These are phyloP conservation scores for Dynastes hyllus DNA, from an alignment of 2,888 invertebrate species.

Conservation along the genomic window DNA sequence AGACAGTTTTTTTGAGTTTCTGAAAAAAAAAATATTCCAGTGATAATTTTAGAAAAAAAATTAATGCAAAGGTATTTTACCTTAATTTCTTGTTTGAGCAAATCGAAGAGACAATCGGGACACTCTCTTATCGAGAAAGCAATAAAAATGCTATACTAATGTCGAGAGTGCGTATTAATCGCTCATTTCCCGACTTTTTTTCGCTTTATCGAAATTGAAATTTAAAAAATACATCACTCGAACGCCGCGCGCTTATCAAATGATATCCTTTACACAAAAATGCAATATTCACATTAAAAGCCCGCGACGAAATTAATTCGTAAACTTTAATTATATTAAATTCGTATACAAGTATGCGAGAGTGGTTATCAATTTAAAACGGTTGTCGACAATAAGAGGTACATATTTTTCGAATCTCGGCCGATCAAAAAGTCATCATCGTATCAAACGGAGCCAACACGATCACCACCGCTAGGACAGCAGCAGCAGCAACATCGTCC, in stretches of 20 bases:
- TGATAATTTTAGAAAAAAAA: background rate
- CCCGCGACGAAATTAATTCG: slow-evolving; percentile 8
- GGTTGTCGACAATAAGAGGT: background rate
- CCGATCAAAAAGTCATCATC: background rate
- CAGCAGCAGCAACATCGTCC: no score
- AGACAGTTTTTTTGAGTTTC: background rate
- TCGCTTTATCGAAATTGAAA: slow-evolving; percentile 18
- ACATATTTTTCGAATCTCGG: background rate
- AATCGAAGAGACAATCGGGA: background rate
- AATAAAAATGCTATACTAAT: background rate
- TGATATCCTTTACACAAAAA: slow-evolving; percentile 25
- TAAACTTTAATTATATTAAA: slow-evolving; percentile 7
- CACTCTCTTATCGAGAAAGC: background rate
- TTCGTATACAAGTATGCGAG: background rate
- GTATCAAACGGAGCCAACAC: background rate
- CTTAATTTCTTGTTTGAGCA: background rate
- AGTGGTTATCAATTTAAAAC: background rate
- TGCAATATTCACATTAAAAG: slow-evolving; percentile 23
- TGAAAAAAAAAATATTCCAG: background rate
- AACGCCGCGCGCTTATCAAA: slow-evolving; percentile 15
- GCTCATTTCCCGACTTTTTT: background rate
- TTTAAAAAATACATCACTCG: slow-evolving; percentile 20
- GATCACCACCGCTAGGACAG: background rate
- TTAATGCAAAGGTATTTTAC: background rate
- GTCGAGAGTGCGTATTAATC: background rate